These are phyloP conservation scores for Zootoca vivipara DNA, from an alignment of 2,113 vertebrate species.

Conservation along the genomic window DNA sequence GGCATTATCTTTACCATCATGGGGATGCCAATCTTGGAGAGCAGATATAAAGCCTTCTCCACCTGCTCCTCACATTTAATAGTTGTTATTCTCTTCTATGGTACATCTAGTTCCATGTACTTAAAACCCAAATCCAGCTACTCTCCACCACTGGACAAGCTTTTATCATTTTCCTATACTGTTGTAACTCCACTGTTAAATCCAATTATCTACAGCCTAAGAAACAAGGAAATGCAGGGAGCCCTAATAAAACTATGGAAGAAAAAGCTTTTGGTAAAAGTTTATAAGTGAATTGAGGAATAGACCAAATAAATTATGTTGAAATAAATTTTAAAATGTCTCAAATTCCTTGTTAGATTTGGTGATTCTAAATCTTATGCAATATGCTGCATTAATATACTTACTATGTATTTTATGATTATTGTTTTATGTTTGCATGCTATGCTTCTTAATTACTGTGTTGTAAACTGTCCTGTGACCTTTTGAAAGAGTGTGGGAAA, in stretches of 20 bases:
- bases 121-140: conserved; percentile 20
- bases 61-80: conserved; percentile 27
- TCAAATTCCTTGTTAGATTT: too few relatives aligned
- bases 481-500: too few relatives aligned
- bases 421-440: too few relatives aligned
- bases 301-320: too few relatives aligned
- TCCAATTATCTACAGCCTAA: conserved; percentile 8
- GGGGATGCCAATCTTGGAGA: neutral
- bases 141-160: neutral
- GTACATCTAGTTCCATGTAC: conserved; percentile 9
- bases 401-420: too few relatives aligned
- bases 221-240: conserved; percentile 14
- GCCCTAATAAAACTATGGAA: conserved; percentile 1
- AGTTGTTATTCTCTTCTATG: conserved; percentile 34
- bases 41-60: conserved; percentile 13
- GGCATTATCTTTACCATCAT: neutral
- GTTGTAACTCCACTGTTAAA: conserved; percentile 18
- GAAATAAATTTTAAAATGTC: too few relatives aligned
- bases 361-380: too few relatives aligned
- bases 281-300: too few relatives aligned
- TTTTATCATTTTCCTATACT: conserved; percentile 8
- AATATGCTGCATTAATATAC: too few relatives aligned
- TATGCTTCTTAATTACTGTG: too few relatives aligned
- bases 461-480: too few relatives aligned
- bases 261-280: too few relatives aligned